phyloP scores from a whole-genome alignment of 1,140 invertebrate genomes.

The Lepeophtheirus salmonis region DNA sequence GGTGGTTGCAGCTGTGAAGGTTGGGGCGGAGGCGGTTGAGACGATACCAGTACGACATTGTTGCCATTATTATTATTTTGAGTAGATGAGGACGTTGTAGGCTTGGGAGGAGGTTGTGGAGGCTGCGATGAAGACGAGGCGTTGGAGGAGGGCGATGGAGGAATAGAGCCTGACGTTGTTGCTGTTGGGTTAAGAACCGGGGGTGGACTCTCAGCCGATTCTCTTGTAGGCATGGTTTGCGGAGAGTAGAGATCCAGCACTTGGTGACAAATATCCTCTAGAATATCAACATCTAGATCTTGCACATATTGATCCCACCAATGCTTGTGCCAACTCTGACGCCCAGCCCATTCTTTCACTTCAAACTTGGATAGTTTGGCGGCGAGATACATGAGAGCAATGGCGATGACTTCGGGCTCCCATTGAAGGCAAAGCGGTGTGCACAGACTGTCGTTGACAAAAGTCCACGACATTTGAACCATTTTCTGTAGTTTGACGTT shows the following conservation, averaged over 20 bases:
- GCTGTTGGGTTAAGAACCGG: too few species aligned
- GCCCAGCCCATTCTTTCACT: conserved; percentile 73
- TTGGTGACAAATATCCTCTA: conserved; percentile 96
- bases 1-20: not conserved
- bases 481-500: conserved; percentile 1
- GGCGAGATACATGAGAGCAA: conserved; percentile 89
- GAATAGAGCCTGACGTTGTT: too few species aligned
- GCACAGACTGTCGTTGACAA: conserved; percentile 93
- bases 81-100: not conserved
- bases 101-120: not conserved
- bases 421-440: conserved; percentile 91
- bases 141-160: not conserved
- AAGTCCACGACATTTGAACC: conserved; percentile 99
- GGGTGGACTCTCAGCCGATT: conserved; percentile 12
- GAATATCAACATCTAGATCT: conserved; percentile 79
- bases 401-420: conserved; percentile 95
- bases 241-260: conserved; percentile 68
- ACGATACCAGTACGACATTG: too few species aligned
- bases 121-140: not conserved
- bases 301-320: conserved; percentile 98
- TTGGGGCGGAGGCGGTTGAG: too few species aligned
- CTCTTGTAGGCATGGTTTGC: conserved; percentile 23
- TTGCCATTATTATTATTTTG: too few species aligned
- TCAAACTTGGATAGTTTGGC: conserved; percentile 92
- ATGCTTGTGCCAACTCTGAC: conserved; percentile 53